Conservation (phyloP, 2,888 invertebrate genomes). For the Mimas tiliae region DNA sequence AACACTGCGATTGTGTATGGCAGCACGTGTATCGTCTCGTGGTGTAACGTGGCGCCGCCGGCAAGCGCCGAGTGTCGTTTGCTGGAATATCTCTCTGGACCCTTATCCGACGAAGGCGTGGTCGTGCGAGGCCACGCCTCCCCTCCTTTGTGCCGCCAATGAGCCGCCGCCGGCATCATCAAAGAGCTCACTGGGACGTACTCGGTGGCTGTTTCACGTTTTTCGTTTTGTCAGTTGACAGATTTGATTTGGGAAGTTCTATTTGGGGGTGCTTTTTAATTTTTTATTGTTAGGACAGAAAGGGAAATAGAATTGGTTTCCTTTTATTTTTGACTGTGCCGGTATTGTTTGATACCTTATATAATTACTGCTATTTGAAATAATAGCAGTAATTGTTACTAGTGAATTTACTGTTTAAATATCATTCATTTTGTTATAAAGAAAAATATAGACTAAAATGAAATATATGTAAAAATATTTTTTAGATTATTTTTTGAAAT, state of each 20-base stretch:
- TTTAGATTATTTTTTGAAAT: too few species aligned
- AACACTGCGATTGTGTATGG: conserved; percentile 31
- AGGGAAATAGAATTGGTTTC: background rate
- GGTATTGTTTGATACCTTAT: background rate
- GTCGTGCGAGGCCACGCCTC: conserved; percentile 66
- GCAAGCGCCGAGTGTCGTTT: conserved; percentile 81
- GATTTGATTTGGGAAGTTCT: conserved; percentile 19
- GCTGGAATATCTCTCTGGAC: conserved; percentile 63
- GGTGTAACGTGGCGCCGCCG: conserved; percentile 76
- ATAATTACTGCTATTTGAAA: too few species aligned
- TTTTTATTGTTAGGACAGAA: conserved; percentile 13
- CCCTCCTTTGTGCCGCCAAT: conserved; percentile 60
- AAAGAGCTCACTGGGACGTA: conserved; percentile 79
- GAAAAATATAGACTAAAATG: too few species aligned
- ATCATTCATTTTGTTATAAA: too few species aligned
- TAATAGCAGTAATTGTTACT: background rate
- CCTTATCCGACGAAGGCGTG: conserved; percentile 75
- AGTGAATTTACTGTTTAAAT: background rate
- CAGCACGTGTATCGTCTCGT: conserved; percentile 60
- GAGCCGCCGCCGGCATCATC: conserved; percentile 55
- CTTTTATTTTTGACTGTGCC: background rate
- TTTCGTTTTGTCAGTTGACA: conserved; percentile 70
- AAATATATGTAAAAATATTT: too few species aligned
- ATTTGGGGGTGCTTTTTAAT: conserved; percentile 8
- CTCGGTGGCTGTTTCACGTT: conserved; percentile 67